These are phyloP conservation scores for Tachina grossa DNA, from an alignment of 2,888 invertebrate genomes.

Conservation along the genomic window DNA sequence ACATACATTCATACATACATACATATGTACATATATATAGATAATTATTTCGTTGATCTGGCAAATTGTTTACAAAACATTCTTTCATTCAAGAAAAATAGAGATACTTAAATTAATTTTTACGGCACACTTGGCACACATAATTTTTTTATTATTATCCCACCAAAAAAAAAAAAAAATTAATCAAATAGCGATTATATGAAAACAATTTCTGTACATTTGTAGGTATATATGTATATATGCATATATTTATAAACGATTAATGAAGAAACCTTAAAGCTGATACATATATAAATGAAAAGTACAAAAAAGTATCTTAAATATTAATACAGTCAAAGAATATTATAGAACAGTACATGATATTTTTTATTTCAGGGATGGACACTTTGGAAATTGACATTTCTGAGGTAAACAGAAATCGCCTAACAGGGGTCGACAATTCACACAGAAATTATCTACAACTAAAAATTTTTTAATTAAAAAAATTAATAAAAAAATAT, in stretches of 20 bases:
- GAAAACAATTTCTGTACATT: constrained; percentile 35
- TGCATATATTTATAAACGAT: no score
- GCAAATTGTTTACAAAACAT: constrained; percentile 8
- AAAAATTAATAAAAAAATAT: no score
- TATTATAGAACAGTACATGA: not conserved
- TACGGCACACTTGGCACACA: constrained; percentile 45
- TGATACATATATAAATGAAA: not conserved
- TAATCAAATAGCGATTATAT: constrained; percentile 23
- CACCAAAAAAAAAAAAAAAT: constrained; percentile 38
- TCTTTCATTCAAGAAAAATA: not conserved
- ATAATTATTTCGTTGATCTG: not conserved
- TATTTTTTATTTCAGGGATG: constrained; percentile 4
- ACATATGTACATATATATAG: no score
- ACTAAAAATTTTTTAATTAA: no score
- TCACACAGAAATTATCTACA: no score
- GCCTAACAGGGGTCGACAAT: no score
- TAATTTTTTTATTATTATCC: constrained; percentile 26
- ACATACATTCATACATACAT: no score
- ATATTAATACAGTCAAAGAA: constrained; percentile 41
- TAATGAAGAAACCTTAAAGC: no score
- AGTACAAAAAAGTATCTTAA: constrained; percentile 17
- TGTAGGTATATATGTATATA: no score
- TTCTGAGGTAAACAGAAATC: no score
- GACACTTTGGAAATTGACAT: not conserved
- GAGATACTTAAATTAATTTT: constrained; percentile 23